phyloP scores from a whole-genome alignment of 1,140 invertebrate species.

The Radopholus similis region DNA sequence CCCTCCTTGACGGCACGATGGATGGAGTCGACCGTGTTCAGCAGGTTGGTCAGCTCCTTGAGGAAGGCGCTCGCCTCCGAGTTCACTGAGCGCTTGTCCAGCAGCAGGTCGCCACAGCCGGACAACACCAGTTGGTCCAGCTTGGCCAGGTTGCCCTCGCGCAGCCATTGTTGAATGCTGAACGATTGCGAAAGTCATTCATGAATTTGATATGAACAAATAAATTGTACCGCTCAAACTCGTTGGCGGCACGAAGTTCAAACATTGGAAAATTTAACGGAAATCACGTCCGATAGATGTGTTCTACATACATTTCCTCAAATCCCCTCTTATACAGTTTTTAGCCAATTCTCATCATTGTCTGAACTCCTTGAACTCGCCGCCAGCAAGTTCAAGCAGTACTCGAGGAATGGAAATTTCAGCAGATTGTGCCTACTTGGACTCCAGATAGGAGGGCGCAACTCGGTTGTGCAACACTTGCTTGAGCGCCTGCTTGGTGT shows the following conservation, averaged over 20 bases:
- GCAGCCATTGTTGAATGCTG: conserved; percentile 64
- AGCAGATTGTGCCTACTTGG: conserved; percentile 36
- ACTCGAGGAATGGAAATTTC: too few relatives aligned
- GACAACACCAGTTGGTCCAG: conserved; percentile 63
- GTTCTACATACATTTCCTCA: background rate
- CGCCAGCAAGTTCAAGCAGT: too few relatives aligned
- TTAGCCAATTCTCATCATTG: too few relatives aligned
- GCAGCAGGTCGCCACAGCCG: conserved; percentile 66
- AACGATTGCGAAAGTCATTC: background rate
- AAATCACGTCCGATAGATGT: background rate
- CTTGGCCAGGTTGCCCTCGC: conserved; percentile 61
- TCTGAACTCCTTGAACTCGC: too few relatives aligned
- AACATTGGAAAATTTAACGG: too few relatives aligned
- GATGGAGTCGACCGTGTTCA: conserved; percentile 64
- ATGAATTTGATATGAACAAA: background rate
- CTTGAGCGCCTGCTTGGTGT: conserved; percentile 47
- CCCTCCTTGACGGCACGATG: conserved; percentile 72
- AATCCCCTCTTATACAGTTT: too few relatives aligned
- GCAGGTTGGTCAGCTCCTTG: conserved; percentile 68
- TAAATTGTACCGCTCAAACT: too few relatives aligned
- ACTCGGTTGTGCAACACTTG: conserved; percentile 57
- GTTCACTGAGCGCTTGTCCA: conserved; percentile 70
- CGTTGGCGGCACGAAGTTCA: too few relatives aligned
- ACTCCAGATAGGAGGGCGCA: conserved; percentile 57
- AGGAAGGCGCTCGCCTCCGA: conserved; percentile 69